A percentile compares a stretch with the other conserved stretches of the same genome.
phyloP scores from a whole-genome alignment of 2,888 invertebrate species.

The Heliconius erato region DNA sequence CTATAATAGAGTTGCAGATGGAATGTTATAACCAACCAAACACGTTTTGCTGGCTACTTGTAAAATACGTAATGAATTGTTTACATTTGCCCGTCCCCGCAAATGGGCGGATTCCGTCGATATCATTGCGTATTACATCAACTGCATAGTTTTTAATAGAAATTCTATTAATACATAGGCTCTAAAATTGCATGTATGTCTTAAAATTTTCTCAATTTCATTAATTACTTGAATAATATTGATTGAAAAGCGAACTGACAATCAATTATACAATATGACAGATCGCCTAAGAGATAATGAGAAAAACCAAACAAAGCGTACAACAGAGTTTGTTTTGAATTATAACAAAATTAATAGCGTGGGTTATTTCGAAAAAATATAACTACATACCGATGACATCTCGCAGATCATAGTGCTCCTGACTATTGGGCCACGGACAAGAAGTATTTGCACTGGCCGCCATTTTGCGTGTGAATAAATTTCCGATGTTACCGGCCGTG shows the following conservation, averaged over 20 bases:
- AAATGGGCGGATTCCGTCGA: constrained; percentile 46
- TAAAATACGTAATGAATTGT: constrained; percentile 48
- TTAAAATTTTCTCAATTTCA: background rate
- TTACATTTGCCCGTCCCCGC: constrained; percentile 48
- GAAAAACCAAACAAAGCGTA: constrained; percentile 8
- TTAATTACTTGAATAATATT: constrained; percentile 11
- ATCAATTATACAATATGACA: constrained; percentile 42
- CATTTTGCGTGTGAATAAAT: constrained; percentile 79
- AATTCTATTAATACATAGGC: background rate
- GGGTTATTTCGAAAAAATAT: constrained; percentile 21
- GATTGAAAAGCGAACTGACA: constrained; percentile 32
- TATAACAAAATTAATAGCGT: background rate
- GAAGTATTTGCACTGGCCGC: constrained; percentile 70
- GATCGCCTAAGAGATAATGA: constrained; percentile 29
- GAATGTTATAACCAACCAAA: constrained; percentile 46
- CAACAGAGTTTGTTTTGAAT: constrained; percentile 4
- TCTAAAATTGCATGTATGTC: background rate
- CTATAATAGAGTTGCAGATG: constrained; percentile 41
- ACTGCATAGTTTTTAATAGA: constrained; percentile 13
- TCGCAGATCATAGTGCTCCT: constrained; percentile 96
- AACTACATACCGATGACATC: constrained; percentile 94
- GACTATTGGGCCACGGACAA: constrained; percentile 94
- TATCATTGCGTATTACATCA: constrained; percentile 34
- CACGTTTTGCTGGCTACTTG: constrained; percentile 44
- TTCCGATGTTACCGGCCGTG: constrained; percentile 65